Conservation (phyloP, 2,797 vertebrate species). For the Fundulus diaphanus region DNA sequence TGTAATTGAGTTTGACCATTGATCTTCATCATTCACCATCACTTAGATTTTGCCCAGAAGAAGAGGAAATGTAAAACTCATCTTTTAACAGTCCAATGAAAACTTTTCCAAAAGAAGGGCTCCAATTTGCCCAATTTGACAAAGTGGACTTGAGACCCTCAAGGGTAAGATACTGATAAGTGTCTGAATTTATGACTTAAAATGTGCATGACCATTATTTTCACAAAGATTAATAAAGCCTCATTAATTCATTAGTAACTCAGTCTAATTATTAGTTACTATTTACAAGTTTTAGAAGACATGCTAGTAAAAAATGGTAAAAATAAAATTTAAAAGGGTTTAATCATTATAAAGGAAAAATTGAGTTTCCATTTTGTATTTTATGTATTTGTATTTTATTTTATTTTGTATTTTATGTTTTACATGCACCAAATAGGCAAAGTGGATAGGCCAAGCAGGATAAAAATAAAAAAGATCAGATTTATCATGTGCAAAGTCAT, state of each 20-base stretch:
- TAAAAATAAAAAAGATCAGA: not conserved
- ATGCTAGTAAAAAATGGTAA: not conserved
- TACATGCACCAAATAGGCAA: not conserved
- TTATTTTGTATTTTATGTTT: not conserved
- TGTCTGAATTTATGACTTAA: not conserved
- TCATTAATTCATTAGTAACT: no score
- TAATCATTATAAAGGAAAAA: not conserved
- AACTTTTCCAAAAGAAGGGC: constrained; percentile 9
- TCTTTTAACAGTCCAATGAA: constrained; percentile 36
- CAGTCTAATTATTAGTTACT: no score
- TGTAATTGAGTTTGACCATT: constrained; percentile 62
- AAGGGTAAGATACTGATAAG: not conserved
- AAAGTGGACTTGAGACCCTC: not conserved
- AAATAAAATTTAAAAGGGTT: no score
- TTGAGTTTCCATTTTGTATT: not conserved
- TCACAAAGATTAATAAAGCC: not conserved
- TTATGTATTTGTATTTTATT: no score
- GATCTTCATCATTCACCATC: constrained; percentile 50
- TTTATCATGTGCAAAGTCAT: not conserved
- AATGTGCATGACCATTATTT: not conserved
- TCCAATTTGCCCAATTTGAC: constrained; percentile 16
- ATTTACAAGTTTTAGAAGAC: not conserved
- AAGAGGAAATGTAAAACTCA: constrained; percentile 32
- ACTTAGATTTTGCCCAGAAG: constrained; percentile 45
- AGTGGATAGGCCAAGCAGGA: not conserved